Percentiles rank a stretch among this genome's conserved stretches.
phyloP scores from a whole-genome alignment of 2,113 vertebrate species.

The Mugil cephalus region DNA sequence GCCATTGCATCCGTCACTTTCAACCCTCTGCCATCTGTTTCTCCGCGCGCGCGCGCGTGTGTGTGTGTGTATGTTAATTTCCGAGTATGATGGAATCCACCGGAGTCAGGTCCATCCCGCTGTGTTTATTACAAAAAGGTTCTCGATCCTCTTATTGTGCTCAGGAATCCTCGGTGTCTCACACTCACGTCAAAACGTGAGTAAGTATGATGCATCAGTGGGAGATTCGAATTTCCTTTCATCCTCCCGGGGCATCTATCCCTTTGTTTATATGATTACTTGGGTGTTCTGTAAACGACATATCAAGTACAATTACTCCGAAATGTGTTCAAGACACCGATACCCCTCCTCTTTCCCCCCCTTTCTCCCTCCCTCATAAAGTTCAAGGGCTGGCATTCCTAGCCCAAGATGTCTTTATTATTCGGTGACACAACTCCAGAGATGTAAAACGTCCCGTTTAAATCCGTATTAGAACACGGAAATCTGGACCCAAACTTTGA shows the following conservation, averaged over 20 bases:
- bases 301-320: slow-evolving; percentile 84
- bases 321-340: slow-evolving; percentile 81
- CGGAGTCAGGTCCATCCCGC: slow-evolving; percentile 37
- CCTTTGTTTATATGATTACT: slow-evolving; percentile 84
- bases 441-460: slow-evolving; percentile 37
- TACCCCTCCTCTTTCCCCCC: slow-evolving; percentile 21
- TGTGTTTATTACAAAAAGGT: slow-evolving; percentile 70
- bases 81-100: slow-evolving; percentile 59
- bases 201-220: slow-evolving; percentile 76
- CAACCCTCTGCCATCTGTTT: slow-evolving; percentile 72
- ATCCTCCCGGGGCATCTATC: slow-evolving; percentile 77
- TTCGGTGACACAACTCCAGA: slow-evolving; percentile 54
- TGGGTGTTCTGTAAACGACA: slow-evolving; percentile 84
- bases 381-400: slow-evolving; percentile 78
- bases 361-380: slow-evolving; percentile 67
- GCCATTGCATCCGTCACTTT: slow-evolving; percentile 68
- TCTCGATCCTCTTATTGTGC: slow-evolving; percentile 55
- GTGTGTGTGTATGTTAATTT: slow-evolving; percentile 43
- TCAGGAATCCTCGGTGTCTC: slow-evolving; percentile 52
- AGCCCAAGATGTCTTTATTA: slow-evolving; percentile 68
- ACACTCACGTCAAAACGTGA: slow-evolving; percentile 69
- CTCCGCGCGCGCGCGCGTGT: not conserved
- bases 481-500: slow-evolving; percentile 7
- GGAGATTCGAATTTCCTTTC: slow-evolving; percentile 78
- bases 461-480: slow-evolving; percentile 11